Evolutionary conservation across 2,113 vertebrate species (phyloP).

Genomic region (Vulpes lagopus): DNA sequence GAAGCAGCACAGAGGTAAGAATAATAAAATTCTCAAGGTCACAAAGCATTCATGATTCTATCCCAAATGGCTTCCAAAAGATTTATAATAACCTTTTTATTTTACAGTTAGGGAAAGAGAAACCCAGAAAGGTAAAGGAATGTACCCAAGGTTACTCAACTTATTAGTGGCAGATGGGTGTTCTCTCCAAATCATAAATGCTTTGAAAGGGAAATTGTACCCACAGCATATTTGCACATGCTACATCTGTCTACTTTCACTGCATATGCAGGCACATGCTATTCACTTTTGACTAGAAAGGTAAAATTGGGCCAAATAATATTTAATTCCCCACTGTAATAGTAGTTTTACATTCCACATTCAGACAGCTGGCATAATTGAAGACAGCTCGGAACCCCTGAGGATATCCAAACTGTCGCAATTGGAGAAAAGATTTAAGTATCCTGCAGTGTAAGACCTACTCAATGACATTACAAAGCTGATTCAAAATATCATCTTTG

Average conservation of each 20-base stretch:
- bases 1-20: neutral
- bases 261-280: neutral
- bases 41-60: neutral
- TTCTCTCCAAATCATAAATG: conserved; percentile 58
- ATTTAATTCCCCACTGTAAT: conserved; percentile 75
- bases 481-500: conserved; percentile 74
- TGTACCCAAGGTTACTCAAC: conserved; percentile 23
- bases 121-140: conserved; percentile 20
- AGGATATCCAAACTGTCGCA: conserved; percentile 75
- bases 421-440: conserved; percentile 72
- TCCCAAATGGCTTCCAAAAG: neutral
- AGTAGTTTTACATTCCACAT: conserved; percentile 65
- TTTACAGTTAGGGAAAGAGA: neutral
- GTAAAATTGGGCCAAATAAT: conserved; percentile 79
- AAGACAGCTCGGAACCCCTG: conserved; percentile 71
- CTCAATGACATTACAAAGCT: conserved; percentile 79
- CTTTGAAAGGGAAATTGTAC: conserved; percentile 50
- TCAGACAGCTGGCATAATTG: conserved; percentile 75
- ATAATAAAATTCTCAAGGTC: neutral
- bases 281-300: conserved; percentile 63
- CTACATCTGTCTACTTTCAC: conserved; percentile 37
- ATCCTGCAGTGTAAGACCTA: conserved; percentile 60
- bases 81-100: neutral
- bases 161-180: conserved; percentile 54
- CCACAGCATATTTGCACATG: neutral